These are phyloP conservation scores for Leucophenga varia DNA, from an alignment of 1,140 invertebrate genomes.

Conservation along the genomic window DNA sequence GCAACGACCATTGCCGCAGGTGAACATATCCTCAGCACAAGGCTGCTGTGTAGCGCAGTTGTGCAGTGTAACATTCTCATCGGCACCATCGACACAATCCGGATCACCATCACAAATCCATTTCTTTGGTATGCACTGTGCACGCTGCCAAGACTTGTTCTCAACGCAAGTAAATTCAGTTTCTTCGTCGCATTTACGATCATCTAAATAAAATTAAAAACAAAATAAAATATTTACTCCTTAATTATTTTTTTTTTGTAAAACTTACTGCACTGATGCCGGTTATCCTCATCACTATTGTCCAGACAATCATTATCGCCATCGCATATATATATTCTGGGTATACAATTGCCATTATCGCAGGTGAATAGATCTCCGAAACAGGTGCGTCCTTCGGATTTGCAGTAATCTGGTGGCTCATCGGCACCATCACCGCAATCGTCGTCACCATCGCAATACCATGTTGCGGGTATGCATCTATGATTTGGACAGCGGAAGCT, in stretches of 20 bases:
- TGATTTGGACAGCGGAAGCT: constrained; percentile 88
- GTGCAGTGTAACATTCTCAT: constrained; percentile 84
- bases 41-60: constrained; percentile 79
- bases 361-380: constrained; percentile 95
- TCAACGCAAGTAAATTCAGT: constrained; percentile 88
- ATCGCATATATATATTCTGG: constrained; percentile 95
- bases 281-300: constrained; percentile 85
- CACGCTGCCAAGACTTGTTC: constrained; percentile 87
- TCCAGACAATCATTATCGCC: constrained; percentile 88
- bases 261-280: constrained; percentile 85
- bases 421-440: constrained; percentile 88
- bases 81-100: constrained; percentile 95
- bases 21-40: constrained; percentile 85
- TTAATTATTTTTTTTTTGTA: not conserved
- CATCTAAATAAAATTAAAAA: constrained; percentile 63
- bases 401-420: constrained; percentile 88
- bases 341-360: constrained; percentile 96
- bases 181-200: constrained; percentile 86
- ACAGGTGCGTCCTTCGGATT: constrained; percentile 91
- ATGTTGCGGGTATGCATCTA: constrained; percentile 85
- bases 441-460: constrained; percentile 83
- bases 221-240: not conserved
- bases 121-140: constrained; percentile 89
- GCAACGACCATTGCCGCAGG: constrained; percentile 87
- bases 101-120: constrained; percentile 97